These are phyloP conservation scores for Exaiptasia diaphana DNA, from an alignment of 64 coral and sea anemone species.

Conservation along the genomic window DNA sequence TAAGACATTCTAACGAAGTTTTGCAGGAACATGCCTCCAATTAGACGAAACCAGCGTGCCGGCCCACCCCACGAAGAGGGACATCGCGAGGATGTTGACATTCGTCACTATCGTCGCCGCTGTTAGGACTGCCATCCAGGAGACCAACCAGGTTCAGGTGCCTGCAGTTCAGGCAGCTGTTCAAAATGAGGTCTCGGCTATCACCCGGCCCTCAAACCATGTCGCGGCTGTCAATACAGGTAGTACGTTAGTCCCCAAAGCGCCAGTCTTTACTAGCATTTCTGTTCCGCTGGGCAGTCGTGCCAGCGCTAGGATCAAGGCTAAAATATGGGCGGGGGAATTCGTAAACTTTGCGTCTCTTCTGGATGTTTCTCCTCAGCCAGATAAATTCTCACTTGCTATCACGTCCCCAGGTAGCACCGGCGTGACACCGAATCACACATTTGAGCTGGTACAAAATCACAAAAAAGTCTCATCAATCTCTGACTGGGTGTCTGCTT, in stretches of 20 bases:
- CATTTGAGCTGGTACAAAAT: neutral
- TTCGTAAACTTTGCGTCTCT: neutral
- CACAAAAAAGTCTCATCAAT: neutral
- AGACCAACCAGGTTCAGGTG: neutral
- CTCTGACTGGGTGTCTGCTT: conserved; percentile 7
- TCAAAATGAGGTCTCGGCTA: neutral
- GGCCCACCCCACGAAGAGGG: neutral
- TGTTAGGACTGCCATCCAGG: neutral
- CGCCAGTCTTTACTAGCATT: neutral
- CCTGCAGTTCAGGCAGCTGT: neutral
- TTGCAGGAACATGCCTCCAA: neutral
- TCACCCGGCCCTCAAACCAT: neutral
- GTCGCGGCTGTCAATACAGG: neutral
- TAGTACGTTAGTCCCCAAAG: neutral
- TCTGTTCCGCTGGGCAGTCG: conserved; percentile 1
- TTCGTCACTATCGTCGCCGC: neutral
- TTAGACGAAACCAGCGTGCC: neutral
- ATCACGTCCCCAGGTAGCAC: neutral
- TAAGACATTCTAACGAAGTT: neutral
- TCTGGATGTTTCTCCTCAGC: neutral
- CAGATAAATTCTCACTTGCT: neutral
- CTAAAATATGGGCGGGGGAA: conserved; percentile 43
- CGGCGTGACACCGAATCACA: neutral
- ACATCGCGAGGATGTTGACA: neutral
- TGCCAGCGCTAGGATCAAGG: conserved; percentile 1